Evolutionary conservation across 1,140 invertebrate species (phyloP).

Genomic region (Apis laboriosa): DNA sequence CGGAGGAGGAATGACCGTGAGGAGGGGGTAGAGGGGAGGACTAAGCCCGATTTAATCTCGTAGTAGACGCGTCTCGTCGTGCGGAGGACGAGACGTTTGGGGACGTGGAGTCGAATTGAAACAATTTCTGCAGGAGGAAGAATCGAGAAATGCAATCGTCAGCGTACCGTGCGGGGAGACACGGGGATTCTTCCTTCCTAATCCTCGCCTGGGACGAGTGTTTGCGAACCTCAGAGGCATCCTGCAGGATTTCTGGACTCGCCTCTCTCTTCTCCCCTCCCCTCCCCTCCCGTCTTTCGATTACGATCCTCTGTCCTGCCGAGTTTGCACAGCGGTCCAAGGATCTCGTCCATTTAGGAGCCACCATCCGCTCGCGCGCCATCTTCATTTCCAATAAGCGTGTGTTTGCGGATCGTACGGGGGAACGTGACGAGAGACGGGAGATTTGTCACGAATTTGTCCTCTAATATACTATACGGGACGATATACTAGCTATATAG

Average conservation of each 20-base stretch:
- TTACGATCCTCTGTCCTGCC: conserved; percentile 57
- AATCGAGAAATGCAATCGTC: conserved; percentile 48
- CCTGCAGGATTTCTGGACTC: conserved; percentile 52
- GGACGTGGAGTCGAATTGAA: conserved; percentile 26
- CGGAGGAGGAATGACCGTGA: neutral
- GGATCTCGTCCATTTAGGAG: conserved; percentile 57
- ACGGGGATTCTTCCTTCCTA: conserved; percentile 45
- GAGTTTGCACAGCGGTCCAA: conserved; percentile 60
- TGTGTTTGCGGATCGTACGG: conserved; percentile 40
- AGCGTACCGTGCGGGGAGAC: conserved; percentile 21
- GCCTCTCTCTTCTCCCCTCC: neutral
- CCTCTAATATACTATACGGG: neutral
- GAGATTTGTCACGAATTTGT: no score
- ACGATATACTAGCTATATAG: no score
- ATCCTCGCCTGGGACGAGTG: conserved; percentile 53
- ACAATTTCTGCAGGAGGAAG: conserved; percentile 45
- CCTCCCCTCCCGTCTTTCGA: conserved; percentile 50
- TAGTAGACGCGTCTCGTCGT: conserved; percentile 37
- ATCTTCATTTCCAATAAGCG: conserved; percentile 57
- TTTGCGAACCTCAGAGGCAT: conserved; percentile 51
- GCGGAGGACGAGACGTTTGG: no score
- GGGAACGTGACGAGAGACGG: neutral
- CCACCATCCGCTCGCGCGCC: conserved; percentile 22
- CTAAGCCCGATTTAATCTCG: conserved; percentile 43
- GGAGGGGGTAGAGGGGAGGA: no score